Base-by-base conservation (phyloP, 2,797 vertebrate species). In the Sarcophilus harrisii region DNA sequence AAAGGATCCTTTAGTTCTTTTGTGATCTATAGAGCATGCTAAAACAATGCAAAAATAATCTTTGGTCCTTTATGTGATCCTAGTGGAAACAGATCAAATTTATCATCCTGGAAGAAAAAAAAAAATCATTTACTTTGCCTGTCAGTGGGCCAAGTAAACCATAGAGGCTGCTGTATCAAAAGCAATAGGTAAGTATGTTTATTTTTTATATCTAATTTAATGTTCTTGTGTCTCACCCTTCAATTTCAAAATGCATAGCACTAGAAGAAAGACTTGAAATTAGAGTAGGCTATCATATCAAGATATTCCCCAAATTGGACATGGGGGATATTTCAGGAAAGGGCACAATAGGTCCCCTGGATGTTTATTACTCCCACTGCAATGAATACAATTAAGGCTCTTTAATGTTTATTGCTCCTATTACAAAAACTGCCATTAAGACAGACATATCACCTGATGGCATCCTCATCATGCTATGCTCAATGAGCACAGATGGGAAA, bases 391-490 rank as follows among this genome's bases (percentile, higher is more conserved):
- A 98, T 98, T 98, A 98, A 98, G 96, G 94, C 30, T 96, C 93
- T 81, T 58, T 98, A 98, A 98, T 98, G 98, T 97, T 98, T 98
- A 98, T 98, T 98, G 93, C 97, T 98, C n/a, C 92, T 38, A 95
- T 96, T 97, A 92, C 92, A 92, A 98, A 98, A 96, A 98, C 96
- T 60, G 96, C 96, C 96, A 97, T 98, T 98, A 98, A 98, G 93
- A 95, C 95, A 97, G 81, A 94, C 96, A 96, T 90, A 90, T 96
- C 91, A 98, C 96, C 95, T 98, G 96, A 98, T 95, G 92, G 90
- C 95, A 92, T 95, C 92, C 93, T 97, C 97, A 98, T 97, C 95
- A 95, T 95, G 94, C 90, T 91, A 96, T 94, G 90, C 95, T 97
- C 96, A n/a, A 0, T 89, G 93, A 97, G 91, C 93, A 94, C 59